These are phyloP conservation scores for Tridacna crocea DNA, from an alignment of 2,888 invertebrate species.

Conservation along the genomic window DNA sequence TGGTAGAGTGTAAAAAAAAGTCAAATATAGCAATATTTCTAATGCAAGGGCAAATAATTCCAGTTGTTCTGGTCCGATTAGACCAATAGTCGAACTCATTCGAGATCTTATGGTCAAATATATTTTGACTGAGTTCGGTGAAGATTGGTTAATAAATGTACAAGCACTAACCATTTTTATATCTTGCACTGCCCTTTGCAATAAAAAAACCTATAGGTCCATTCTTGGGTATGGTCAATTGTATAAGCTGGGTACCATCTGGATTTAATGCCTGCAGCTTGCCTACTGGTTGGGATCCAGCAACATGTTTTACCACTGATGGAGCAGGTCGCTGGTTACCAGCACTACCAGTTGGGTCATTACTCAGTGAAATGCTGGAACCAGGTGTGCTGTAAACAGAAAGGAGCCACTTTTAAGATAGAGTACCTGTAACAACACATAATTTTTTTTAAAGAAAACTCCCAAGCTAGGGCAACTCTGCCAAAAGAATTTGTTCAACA, in stretches of 20 bases:
- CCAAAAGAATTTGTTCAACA: no score
- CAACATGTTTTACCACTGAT: background rate
- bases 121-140: no score
- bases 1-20: no score
- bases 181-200: slow-evolving; percentile 79
- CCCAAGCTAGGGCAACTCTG: no score
- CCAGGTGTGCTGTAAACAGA: slow-evolving; percentile 24
- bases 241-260: slow-evolving; percentile 81
- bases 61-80: no score
- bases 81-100: no score
- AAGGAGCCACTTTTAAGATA: background rate
- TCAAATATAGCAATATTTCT: no score
- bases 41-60: no score
- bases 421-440: no score
- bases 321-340: slow-evolving; percentile 4
- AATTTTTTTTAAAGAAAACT: no score
- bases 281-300: slow-evolving; percentile 65
- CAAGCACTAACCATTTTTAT: slow-evolving; percentile 76
- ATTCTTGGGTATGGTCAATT: slow-evolving; percentile 75
- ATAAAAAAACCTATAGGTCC: slow-evolving; percentile 83
- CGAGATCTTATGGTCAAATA: no score
- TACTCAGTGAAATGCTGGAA: slow-evolving; percentile 23
- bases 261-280: slow-evolving; percentile 75
- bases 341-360: slow-evolving; percentile 10
- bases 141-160: no score